phyloP scores from a whole-genome alignment of 2,797 vertebrate genomes.

The Eulemur albifrons region DNA sequence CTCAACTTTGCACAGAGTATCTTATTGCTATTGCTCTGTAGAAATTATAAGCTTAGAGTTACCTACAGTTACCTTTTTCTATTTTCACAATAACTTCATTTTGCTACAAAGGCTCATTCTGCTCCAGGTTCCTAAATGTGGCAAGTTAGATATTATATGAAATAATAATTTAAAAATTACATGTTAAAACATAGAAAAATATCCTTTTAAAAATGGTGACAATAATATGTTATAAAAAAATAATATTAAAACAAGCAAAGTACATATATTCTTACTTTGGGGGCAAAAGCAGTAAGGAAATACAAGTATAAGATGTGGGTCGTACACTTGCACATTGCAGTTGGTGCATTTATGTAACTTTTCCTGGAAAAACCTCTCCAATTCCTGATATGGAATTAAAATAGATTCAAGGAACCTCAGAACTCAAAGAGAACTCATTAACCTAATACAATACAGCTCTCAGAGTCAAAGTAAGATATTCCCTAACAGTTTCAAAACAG shows the following conservation, averaged over 20 bases:
- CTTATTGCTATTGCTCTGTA: neutral
- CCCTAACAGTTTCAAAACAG: slow-evolving; percentile 21
- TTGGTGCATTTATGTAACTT: slow-evolving; percentile 37
- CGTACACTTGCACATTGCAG: neutral
- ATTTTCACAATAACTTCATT: neutral
- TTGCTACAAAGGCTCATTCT: neutral
- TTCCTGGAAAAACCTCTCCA: slow-evolving; percentile 3
- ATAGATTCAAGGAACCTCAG: slow-evolving; percentile 18
- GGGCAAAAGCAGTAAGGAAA: neutral
- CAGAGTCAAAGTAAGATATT: slow-evolving; percentile 6
- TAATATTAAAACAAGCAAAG: neutral
- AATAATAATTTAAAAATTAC: slow-evolving; percentile 4
- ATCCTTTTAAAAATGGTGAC: neutral
- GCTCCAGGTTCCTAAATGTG: neutral
- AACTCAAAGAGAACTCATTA: slow-evolving; percentile 34
- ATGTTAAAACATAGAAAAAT: neutral
- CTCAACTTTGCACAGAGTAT: neutral
- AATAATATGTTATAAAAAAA: neutral
- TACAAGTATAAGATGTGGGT: neutral
- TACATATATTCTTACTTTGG: neutral
- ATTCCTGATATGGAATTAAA: slow-evolving; percentile 28
- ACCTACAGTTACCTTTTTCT: neutral
- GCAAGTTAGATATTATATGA: neutral
- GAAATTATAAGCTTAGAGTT: neutral
- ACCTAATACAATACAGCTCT: neutral